Conservation (phyloP, 2,888 invertebrate genomes). For the Chromoteleia sp. region DNA sequence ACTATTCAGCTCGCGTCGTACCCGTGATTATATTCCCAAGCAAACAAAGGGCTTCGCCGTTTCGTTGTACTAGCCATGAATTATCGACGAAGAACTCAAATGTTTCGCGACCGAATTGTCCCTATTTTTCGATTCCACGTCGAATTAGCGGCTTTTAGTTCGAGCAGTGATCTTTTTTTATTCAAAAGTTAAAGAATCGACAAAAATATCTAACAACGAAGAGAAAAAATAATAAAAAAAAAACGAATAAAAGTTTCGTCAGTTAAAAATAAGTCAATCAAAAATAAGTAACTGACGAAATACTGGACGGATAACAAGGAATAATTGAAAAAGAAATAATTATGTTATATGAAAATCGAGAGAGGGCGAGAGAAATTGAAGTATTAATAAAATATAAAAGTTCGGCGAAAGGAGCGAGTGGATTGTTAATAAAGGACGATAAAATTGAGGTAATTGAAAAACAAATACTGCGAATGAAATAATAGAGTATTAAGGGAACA, state of each 20-base stretch:
- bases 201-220: background rate
- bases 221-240: background rate
- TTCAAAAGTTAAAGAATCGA: background rate
- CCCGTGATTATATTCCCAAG: constrained; percentile 29
- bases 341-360: constrained; percentile 2
- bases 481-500: constrained; percentile 21
- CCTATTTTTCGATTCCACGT: constrained; percentile 12
- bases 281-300: background rate
- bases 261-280: background rate
- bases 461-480: constrained; percentile 20
- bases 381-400: constrained; percentile 30
- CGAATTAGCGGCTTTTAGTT: constrained; percentile 7
- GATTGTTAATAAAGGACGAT: constrained; percentile 18
- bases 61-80: constrained; percentile 9
- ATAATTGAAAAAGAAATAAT: background rate
- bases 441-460: constrained; percentile 29
- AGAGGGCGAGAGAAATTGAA: background rate
- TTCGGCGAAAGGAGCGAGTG: constrained; percentile 3
- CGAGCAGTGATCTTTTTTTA: background rate
- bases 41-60: constrained; percentile 22
- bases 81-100: constrained; percentile 32
- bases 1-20: constrained; percentile 30
- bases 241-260: no score
- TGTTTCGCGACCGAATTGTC: constrained; percentile 4
- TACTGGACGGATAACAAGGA: background rate